Conservation (phyloP, 2,888 invertebrate genomes). For the Prosopocoilus inquinatus region DNA sequence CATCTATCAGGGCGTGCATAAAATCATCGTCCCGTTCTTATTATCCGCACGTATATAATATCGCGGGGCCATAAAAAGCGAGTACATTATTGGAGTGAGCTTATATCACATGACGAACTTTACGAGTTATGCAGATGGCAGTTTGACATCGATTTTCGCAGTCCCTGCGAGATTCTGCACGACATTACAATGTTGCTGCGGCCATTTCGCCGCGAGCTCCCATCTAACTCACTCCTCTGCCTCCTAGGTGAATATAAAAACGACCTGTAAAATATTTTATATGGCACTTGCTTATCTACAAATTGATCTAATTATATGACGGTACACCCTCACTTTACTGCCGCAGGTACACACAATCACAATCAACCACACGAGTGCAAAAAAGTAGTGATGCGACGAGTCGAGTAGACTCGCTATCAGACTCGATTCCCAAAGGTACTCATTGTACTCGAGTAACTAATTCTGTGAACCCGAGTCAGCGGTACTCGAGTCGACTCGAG, state of each 20-base stretch:
- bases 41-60: not conserved
- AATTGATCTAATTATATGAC: too few relatives aligned
- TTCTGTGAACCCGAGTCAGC: too few relatives aligned
- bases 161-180: slow-evolving; percentile 30
- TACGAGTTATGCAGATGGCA: slow-evolving; percentile 38
- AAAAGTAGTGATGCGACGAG: too few relatives aligned
- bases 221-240: not conserved
- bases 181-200: slow-evolving; percentile 1
- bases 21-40: not conserved
- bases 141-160: slow-evolving; percentile 38
- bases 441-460: too few relatives aligned
- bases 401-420: too few relatives aligned
- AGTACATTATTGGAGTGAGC: slow-evolving; percentile 6
- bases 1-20: too few relatives aligned
- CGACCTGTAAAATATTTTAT: not conserved
- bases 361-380: too few relatives aligned
- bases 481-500: too few relatives aligned
- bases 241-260: not conserved
- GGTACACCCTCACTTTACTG: too few relatives aligned
- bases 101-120: slow-evolving; percentile 24
- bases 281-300: not conserved
- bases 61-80: slow-evolving; percentile 1
- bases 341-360: too few relatives aligned
- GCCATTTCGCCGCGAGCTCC: not conserved
- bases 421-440: too few relatives aligned